Base-by-base conservation (phyloP, 2,113 vertebrate species). In the Oophaga pumilio region DNA sequence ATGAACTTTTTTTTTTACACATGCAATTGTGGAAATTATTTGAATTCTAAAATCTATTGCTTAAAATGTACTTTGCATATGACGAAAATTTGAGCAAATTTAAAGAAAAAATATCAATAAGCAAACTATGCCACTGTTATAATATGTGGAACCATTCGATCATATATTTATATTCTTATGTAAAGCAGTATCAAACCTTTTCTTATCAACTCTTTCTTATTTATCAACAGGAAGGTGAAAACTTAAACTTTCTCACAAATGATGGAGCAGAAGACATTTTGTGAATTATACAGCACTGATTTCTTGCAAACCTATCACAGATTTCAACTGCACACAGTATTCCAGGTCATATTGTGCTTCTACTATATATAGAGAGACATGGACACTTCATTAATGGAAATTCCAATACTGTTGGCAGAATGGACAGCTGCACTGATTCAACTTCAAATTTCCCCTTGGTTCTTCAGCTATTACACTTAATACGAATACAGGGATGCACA, bases 141-240 rank as follows among this genome's bases (percentile, higher is more conserved):
- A 33, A 33, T 33, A 53, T 53, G 52, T 53, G 52, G 52, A 53
- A 53, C 12, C 12, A 53, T 7, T 10, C 52, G 12, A 53, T 53
- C 8, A 1, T 53, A 53, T 7, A 53, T 53, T 53, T 53, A 53
- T 53, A 53, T 53, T n/a, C n/a, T n/a, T 8, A 53, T 53, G 6
- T 53, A 7, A 12, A 53, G 8, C 52, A 53, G 52, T 53, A 53
- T 53, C n/a, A 66, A 24, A 56, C 43, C 6, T 33, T 18, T 73
- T 13, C 50, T 73, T 20, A 85, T 26, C 24, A 28, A 81, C 8
- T 64, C 5, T 82, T 18, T 87, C 28, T 87, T 86, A 14, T 82
- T 82, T 28, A 12, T 69, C 43, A 82, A 82, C 79, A 87, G 86
- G 78, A 87, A 87, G 53, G 50, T 73, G 66, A 82, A 87, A 71